Conservation (phyloP, 92 coral and sea anemone species). For the Bergia sp. region DNA sequence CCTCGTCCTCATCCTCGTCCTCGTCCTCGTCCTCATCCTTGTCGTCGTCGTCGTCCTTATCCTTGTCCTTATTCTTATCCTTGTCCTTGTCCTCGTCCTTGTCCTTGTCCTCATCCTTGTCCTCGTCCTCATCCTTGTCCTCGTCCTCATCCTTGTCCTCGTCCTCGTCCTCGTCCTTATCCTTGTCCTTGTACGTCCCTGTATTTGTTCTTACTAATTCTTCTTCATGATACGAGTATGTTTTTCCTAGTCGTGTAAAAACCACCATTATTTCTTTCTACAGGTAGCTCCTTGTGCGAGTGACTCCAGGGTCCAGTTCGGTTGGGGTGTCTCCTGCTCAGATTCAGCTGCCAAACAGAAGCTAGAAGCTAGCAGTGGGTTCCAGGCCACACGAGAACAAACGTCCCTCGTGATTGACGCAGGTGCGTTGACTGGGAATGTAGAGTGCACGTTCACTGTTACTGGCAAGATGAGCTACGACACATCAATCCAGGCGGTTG, state of each 20-base stretch:
- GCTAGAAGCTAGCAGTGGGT: slow-evolving; percentile 38
- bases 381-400: slow-evolving; percentile 41
- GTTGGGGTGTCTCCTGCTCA: slow-evolving; percentile 46
- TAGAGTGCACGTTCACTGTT: slow-evolving; percentile 41
- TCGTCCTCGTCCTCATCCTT: too few relatives aligned
- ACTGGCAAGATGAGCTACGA: slow-evolving; percentile 51
- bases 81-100: too few relatives aligned
- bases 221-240: too few relatives aligned
- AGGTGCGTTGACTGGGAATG: slow-evolving; percentile 44
- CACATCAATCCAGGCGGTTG: slow-evolving; percentile 29
- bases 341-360: slow-evolving; percentile 47
- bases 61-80: too few relatives aligned
- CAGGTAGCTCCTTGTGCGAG: slow-evolving; percentile 57
- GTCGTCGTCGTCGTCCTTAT: too few relatives aligned
- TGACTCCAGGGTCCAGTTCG: slow-evolving; percentile 35
- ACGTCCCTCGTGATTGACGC: slow-evolving; percentile 38
- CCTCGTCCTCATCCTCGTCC: too few relatives aligned
- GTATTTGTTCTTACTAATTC: too few relatives aligned
- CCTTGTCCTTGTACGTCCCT: too few relatives aligned
- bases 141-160: too few relatives aligned
- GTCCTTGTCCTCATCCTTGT: too few relatives aligned
- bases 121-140: too few relatives aligned
- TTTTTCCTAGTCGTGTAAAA: background rate
- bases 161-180: too few relatives aligned
- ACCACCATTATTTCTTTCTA: background rate